Base-by-base conservation (phyloP, 64 coral and sea anemone species). In the Dendrophyllia cribrosa region DNA sequence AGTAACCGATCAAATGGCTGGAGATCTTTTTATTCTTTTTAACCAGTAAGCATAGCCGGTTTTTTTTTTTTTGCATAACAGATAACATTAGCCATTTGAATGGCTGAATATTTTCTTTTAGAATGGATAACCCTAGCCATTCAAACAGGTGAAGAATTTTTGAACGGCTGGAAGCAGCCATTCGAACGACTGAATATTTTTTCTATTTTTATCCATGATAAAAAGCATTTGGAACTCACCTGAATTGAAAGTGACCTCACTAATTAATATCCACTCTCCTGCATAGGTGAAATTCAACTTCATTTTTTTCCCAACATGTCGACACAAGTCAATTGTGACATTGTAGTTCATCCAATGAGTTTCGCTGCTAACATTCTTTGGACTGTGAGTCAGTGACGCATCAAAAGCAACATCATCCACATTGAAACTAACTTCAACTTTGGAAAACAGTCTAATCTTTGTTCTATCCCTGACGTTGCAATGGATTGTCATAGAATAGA, bases 181-280 rank as follows among this genome's bases (percentile, higher is more conserved):
- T 34, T 34, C 34, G 34, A 34, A 34, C 2, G 2, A 34, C 34
- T 34, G 34, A 34, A 34, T 34, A 34, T 34, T 34, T 34, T 34
- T 34, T 34, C 34, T 34, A 34, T 34, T 34, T 34, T 44, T 72
- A 72, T 9, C 43, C 69, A 24, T 14, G 34, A 34, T 34, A 34
- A 82, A 51, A 25, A 81, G 20, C 5, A 14, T 3, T 61, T 26
- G 9, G 2, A 55, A 82, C 76, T 88, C 85, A 97, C 95, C 88
- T 69, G 86, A 89, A 63, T 94, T 11, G 51, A 97, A 91, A 9
- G 75, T 77, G 22, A 97, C 82, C 77, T 97, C 95, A 87, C 93
- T 94, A 4, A 94, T 94, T 60, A 94, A 81, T 64, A 94, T 93
- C 95, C 95, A 96, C 12, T 93, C 16, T 66, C 55, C 80, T 64